These are phyloP conservation scores for Calliphora vomitoria DNA, from an alignment of 2,888 invertebrate genomes.

Conservation along the genomic window DNA sequence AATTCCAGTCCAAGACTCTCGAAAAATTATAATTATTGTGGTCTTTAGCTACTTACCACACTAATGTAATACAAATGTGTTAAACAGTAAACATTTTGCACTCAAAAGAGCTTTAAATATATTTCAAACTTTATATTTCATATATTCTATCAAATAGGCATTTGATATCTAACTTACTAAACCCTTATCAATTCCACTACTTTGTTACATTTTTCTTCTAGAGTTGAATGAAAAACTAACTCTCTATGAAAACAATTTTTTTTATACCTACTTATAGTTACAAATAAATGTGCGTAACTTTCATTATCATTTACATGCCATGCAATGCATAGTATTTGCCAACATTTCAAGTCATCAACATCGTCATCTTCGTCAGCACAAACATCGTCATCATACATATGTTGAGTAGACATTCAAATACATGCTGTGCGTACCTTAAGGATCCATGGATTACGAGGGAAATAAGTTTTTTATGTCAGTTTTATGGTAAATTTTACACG, in stretches of 20 bases:
- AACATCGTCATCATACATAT: conserved; percentile 31
- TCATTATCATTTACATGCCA: conserved; percentile 42
- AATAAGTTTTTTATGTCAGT: conserved; percentile 68
- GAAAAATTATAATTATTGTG: no score
- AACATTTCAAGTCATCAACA: conserved; percentile 49
- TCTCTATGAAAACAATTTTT: not conserved
- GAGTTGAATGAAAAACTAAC: conserved; percentile 2
- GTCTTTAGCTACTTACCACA: no score
- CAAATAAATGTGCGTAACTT: conserved; percentile 46
- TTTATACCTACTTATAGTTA: not conserved
- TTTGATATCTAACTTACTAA: not conserved
- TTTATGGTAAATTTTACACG: conserved; percentile 70
- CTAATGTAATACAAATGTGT: no score
- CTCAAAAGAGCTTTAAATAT: no score
- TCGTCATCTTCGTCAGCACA: not conserved
- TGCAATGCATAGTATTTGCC: conserved; percentile 14
- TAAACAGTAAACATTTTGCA: no score
- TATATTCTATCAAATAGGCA: no score
- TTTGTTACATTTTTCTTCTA: not conserved
- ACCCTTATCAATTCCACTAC: not conserved
- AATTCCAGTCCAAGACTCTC: no score
- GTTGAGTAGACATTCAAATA: conserved; percentile 41
- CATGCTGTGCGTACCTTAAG: conserved; percentile 32
- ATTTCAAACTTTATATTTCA: no score
- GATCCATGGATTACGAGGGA: conserved; percentile 32